phyloP scores from a whole-genome alignment of 1,140 invertebrate genomes.

The Drosophila punjabiensis region DNA sequence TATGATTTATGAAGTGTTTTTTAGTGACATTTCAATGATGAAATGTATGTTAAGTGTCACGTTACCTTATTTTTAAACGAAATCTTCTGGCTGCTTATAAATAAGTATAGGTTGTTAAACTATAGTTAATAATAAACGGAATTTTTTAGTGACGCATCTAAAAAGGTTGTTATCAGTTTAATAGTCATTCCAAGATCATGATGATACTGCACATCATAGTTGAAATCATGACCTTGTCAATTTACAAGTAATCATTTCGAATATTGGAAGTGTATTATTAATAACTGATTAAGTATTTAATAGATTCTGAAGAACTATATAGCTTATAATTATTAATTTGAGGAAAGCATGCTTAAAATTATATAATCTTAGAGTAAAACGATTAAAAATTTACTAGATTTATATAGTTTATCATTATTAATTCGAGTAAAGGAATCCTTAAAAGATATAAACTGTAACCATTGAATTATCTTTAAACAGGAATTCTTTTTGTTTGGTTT shows the following conservation, averaged over 20 bases:
- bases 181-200: slow-evolving; percentile 6
- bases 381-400: too few relatives aligned
- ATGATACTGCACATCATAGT: background rate
- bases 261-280: background rate
- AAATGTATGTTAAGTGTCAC: background rate
- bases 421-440: too few relatives aligned
- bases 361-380: too few relatives aligned
- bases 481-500: background rate
- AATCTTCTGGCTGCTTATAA: background rate
- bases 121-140: slow-evolving; percentile 1
- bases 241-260: background rate
- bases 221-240: slow-evolving; percentile 1
- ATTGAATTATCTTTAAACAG: background rate
- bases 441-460: too few relatives aligned
- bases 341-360: background rate
- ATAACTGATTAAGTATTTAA: background rate
- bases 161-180: background rate
- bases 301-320: background rate
- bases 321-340: background rate
- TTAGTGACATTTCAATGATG: background rate
- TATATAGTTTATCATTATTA: too few relatives aligned
- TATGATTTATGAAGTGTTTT: background rate
- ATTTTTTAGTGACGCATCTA: slow-evolving; percentile 9
- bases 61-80: too few relatives aligned
- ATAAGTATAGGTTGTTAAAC: background rate